Percentiles rank a stretch among this genome's conserved stretches.
These are phyloP conservation scores for Leistus spinibarbis DNA, from an alignment of 2,888 invertebrate species.

Conservation along the genomic window DNA sequence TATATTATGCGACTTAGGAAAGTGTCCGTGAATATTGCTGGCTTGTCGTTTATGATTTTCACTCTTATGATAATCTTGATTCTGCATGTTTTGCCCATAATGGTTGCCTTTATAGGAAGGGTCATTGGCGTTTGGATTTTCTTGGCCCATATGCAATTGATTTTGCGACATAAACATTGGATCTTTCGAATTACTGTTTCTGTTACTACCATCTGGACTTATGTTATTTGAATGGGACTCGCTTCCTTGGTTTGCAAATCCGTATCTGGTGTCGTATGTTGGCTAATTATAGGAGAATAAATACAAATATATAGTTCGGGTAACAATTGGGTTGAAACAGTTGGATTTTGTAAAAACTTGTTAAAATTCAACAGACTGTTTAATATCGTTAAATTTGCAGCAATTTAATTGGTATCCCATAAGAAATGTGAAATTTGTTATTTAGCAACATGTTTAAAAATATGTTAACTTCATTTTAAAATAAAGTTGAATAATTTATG, in stretches of 20 bases:
- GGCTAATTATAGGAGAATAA: constrained; percentile 48
- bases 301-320: constrained; percentile 14
- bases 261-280: constrained; percentile 55
- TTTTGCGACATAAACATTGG: constrained; percentile 51
- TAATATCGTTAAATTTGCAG: background rate
- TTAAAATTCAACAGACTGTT: background rate
- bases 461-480: too few relatives aligned
- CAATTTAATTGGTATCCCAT: too few relatives aligned
- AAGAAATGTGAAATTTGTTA: too few relatives aligned
- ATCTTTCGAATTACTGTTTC: constrained; percentile 47
- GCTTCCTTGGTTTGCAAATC: constrained; percentile 48
- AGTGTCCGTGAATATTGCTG: constrained; percentile 53
- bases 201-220: constrained; percentile 11
- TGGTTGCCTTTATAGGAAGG: constrained; percentile 18
- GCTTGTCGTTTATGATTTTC: constrained; percentile 54
- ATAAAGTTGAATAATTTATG: background rate
- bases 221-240: background rate
- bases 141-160: constrained; percentile 47
- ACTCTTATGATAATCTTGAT: constrained; percentile 43
- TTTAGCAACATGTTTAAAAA: too few relatives aligned
- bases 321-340: background rate
- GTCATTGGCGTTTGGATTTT: constrained; percentile 38
- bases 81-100: constrained; percentile 40
- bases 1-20: constrained; percentile 48
- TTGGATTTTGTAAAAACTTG: background rate